Evolutionary conservation across 2,888 invertebrate species (phyloP).

Genomic region (Lycocerus yunnanus): DNA sequence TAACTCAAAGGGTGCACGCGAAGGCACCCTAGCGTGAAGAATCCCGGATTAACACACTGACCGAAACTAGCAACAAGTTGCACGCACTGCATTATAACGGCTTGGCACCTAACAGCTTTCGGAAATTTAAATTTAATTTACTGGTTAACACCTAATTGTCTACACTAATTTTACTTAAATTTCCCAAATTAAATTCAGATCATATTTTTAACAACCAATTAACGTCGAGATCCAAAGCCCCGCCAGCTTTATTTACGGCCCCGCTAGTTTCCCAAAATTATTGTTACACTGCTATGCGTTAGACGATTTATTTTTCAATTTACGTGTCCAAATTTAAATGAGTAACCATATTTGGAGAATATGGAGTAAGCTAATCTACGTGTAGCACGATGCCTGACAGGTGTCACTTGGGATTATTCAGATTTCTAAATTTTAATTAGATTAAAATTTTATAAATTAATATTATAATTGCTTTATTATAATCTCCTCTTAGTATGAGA

Average conservation of each 20-base stretch:
- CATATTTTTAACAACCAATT: neutral
- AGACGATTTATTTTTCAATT: neutral
- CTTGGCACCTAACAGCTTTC: slow-evolving; percentile 16
- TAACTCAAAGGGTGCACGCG: slow-evolving; percentile 27
- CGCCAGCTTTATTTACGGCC: neutral
- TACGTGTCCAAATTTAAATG: neutral
- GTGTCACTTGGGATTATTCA: neutral
- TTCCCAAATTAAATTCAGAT: neutral
- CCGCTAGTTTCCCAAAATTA: neutral
- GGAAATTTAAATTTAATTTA: slow-evolving; percentile 19
- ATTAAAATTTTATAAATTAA: neutral
- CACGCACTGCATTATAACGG: slow-evolving; percentile 22
- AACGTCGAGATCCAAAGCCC: neutral
- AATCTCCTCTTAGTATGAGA: neutral
- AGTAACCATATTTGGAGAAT: neutral
- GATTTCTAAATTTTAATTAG: neutral
- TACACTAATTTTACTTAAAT: neutral
- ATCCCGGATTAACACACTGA: slow-evolving; percentile 30
- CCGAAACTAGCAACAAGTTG: slow-evolving; percentile 32
- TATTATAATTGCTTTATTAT: neutral
- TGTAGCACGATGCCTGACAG: neutral
- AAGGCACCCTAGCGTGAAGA: slow-evolving; percentile 31
- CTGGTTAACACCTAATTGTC: neutral
- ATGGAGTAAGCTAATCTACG: neutral
- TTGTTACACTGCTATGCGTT: neutral